phyloP scores from a whole-genome alignment of 2,113 vertebrate species.

The Hemibates koningsi region DNA sequence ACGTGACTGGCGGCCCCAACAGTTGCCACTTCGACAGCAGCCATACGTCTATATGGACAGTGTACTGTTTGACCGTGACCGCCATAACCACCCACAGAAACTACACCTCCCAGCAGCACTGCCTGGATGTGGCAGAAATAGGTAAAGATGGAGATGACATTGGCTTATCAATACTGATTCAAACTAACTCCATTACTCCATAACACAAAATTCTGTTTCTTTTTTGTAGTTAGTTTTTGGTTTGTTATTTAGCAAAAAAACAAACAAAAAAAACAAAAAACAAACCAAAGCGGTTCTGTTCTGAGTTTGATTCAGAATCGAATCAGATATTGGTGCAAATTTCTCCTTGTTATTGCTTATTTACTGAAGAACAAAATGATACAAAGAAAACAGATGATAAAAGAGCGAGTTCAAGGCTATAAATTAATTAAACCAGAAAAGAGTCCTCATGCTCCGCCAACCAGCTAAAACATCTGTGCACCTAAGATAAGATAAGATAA shows the following conservation, averaged over 20 bases:
- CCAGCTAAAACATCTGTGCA: neutral
- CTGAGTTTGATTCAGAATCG: neutral
- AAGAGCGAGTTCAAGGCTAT: neutral
- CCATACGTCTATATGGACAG: slow-evolving; percentile 55
- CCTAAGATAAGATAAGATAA: too few relatives aligned
- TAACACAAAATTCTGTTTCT: neutral
- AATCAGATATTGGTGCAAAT: neutral
- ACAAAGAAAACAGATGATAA: neutral
- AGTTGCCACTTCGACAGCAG: slow-evolving; percentile 72
- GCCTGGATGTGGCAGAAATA: slow-evolving; percentile 72
- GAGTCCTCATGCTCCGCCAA: neutral
- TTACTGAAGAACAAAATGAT: neutral
- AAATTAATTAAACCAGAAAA: neutral
- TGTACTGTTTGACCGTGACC: slow-evolving; percentile 67
- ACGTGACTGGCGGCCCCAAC: slow-evolving; percentile 46
- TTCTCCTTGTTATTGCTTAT: neutral
- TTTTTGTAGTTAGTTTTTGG: neutral
- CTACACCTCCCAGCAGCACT: slow-evolving; percentile 60
- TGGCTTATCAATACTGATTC: neutral
- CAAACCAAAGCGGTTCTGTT: neutral
- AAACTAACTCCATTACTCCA: neutral
- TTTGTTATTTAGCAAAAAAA: neutral
- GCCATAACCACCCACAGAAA: slow-evolving; percentile 35
- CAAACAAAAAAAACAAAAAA: neutral
- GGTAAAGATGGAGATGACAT: slow-evolving; percentile 29